A percentile compares a stretch with the other conserved stretches of the same genome.
Conservation (phyloP, 1,140 invertebrate species). For the Alviniconcha marisindica region DNA sequence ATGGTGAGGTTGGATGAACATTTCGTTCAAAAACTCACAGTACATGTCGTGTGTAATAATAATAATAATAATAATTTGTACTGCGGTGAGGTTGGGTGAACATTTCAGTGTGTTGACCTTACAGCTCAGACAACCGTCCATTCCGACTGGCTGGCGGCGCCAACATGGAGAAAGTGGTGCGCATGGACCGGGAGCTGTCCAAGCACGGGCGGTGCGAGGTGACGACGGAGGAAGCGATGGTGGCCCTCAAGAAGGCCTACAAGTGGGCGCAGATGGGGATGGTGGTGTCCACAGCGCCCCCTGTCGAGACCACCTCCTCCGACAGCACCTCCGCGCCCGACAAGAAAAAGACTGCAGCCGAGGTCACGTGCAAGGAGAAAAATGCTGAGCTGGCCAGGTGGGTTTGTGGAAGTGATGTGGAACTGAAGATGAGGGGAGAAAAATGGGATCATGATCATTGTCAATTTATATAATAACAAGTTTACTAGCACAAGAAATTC, state of each 20-base stretch:
- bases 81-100: too few species aligned
- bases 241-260: slow-evolving; percentile 71
- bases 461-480: background rate
- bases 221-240: slow-evolving; percentile 72
- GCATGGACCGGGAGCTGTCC: slow-evolving; percentile 73
- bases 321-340: slow-evolving; percentile 56
- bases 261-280: slow-evolving; percentile 76
- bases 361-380: slow-evolving; percentile 74
- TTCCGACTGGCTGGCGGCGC: slow-evolving; percentile 68
- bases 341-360: slow-evolving; percentile 72
- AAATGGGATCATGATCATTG: too few species aligned
- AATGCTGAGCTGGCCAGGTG: slow-evolving; percentile 74
- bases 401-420: background rate
- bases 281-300: slow-evolving; percentile 73
- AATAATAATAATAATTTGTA: too few species aligned
- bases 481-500: too few species aligned
- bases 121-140: slow-evolving; percentile 71
- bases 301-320: slow-evolving; percentile 60
- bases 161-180: slow-evolving; percentile 73
- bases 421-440: too few species aligned
- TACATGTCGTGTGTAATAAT: too few species aligned
- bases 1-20: too few species aligned
- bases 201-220: slow-evolving; percentile 60
- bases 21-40: too few species aligned
- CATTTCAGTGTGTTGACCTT: background rate